Evolutionary conservation across 2,113 vertebrate genomes (phyloP).

Genomic region (Naja naja): DNA sequence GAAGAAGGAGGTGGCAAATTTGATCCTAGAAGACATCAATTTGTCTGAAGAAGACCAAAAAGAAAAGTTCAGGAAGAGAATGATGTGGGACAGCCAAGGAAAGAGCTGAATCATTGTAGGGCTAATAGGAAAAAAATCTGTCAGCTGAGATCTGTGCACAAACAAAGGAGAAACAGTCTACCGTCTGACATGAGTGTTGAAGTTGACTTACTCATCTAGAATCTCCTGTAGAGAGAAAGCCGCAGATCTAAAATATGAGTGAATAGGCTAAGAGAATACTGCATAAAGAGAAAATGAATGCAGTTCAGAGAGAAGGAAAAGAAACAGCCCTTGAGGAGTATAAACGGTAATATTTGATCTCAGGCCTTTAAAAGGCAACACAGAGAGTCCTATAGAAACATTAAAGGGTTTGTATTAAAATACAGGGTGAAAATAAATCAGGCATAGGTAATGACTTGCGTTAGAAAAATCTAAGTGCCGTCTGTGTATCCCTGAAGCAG

Average conservation of each 20-base stretch:
- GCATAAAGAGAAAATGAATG: neutral
- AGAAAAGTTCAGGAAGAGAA: neutral
- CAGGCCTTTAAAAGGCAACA: neutral
- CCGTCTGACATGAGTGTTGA: neutral
- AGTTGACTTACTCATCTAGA: neutral
- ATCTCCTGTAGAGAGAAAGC: neutral
- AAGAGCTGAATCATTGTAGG: neutral
- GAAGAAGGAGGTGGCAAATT: neutral
- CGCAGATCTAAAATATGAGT: neutral
- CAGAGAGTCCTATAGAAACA: neutral
- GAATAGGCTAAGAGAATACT: neutral
- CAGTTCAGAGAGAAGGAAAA: neutral
- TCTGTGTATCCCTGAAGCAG: neutral
- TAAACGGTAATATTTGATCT: neutral
- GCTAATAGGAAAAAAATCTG: neutral
- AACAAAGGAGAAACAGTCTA: neutral
- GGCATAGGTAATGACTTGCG: neutral
- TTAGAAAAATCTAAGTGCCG: neutral
- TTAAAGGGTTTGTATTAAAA: neutral
- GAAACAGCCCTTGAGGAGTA: neutral
- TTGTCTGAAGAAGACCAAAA: neutral
- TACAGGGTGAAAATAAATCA: neutral
- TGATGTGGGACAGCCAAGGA: neutral
- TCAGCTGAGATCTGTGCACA: neutral
- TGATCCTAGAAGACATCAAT: neutral